Percentiles rank a stretch among this genome's conserved stretches.
phyloP scores from a whole-genome alignment of 2,888 invertebrate species.

The Raillietiella orientalis region DNA sequence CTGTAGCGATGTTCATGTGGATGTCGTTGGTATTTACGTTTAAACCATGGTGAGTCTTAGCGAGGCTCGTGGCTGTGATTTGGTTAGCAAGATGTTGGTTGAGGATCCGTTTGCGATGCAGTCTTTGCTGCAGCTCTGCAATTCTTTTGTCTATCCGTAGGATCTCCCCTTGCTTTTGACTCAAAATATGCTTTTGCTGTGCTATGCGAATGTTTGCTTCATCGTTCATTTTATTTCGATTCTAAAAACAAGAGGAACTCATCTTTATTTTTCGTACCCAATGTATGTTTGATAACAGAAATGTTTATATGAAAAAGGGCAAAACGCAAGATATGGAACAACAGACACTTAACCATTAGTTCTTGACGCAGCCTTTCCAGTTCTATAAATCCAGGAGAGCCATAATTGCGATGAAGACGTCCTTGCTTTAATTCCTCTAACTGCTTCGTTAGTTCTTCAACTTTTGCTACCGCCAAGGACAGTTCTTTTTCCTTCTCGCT shows the following conservation, averaged over 20 bases:
- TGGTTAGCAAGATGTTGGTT: conserved; percentile 37
- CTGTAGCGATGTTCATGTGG: conserved; percentile 12
- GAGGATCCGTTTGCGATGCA: conserved; percentile 55
- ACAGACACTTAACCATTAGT: conserved; percentile 34
- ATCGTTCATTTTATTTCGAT: conserved; percentile 79
- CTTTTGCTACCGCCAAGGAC: conserved; percentile 83
- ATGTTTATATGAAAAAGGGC: conserved; percentile 5
- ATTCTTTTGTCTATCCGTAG: conserved; percentile 70
- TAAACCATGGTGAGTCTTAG: background rate
- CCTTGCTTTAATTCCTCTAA: conserved; percentile 51
- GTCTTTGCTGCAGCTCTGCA: conserved; percentile 62
- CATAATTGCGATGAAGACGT: conserved; percentile 10
- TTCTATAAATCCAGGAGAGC: conserved; percentile 19
- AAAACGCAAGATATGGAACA: conserved; percentile 3
- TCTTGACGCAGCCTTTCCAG: conserved; percentile 70
- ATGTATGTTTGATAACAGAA: background rate
- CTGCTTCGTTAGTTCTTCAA: conserved; percentile 77
- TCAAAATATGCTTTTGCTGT: conserved; percentile 56
- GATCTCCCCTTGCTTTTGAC: conserved; percentile 66
- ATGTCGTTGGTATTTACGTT: too few species aligned
- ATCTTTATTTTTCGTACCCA: too few species aligned
- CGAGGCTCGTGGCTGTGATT: conserved; percentile 14
- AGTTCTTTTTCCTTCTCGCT: conserved; percentile 93
- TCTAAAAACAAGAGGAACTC: conserved; percentile 25
- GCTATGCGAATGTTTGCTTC: conserved; percentile 70